Evolutionary conservation across 23 tunicate genomes (phyloP).

Genomic region (Trididemnum clinides): DNA sequence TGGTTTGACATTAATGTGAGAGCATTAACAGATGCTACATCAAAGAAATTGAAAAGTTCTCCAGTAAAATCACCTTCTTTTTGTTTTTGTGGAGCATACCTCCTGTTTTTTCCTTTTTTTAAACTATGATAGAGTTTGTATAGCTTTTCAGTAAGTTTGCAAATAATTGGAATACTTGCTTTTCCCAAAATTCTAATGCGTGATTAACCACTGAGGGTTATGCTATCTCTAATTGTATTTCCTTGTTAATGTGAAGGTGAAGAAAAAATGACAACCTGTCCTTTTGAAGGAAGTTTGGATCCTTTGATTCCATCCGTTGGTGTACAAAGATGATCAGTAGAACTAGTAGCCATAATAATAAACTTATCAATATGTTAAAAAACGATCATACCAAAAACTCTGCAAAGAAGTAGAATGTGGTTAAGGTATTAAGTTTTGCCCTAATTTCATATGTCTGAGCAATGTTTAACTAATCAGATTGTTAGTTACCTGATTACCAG

Average conservation of each 20-base stretch:
- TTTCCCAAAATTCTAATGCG: too few species aligned
- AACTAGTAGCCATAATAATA: not conserved
- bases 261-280: not conserved
- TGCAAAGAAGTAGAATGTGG: too few species aligned
- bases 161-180: constrained; percentile 13
- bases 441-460: too few species aligned
- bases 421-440: too few species aligned
- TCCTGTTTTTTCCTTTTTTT: constrained; percentile 22
- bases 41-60: constrained; percentile 4
- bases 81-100: not conserved
- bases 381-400: too few species aligned
- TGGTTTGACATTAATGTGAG: constrained; percentile 1
- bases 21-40: constrained; percentile 9
- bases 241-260: constrained; percentile 2
- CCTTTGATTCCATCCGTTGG: constrained; percentile 4
- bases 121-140: constrained; percentile 18
- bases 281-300: constrained; percentile 20
- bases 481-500: too few species aligned
- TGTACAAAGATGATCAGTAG: not conserved
- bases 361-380: too few species aligned
- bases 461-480: too few species aligned
- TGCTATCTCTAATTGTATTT: constrained; percentile 12
- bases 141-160: constrained; percentile 9
- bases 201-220: too few species aligned
- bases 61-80: not conserved